phyloP scores from a whole-genome alignment of 2,888 invertebrate species.

The Caenorhabditis imperialis region DNA sequence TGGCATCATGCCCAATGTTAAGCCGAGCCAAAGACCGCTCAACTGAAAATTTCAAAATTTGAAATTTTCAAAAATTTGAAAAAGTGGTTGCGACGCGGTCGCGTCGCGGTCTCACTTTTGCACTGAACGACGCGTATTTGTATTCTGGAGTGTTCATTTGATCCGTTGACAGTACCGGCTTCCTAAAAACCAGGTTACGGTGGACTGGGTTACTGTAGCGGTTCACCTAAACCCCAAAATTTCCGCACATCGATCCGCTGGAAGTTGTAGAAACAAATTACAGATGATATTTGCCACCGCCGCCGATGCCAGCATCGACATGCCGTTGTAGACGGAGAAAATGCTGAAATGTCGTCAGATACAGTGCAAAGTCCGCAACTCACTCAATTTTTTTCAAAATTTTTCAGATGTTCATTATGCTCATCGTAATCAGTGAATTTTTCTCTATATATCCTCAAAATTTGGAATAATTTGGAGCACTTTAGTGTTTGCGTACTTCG shows the following conservation, averaged over 20 bases:
- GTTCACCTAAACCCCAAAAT: constrained; percentile 28
- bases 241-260: constrained; percentile 28
- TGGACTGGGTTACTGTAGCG: neutral
- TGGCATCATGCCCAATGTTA: constrained; percentile 47
- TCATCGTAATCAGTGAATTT: neutral
- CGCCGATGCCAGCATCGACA: constrained; percentile 55
- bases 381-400: no score
- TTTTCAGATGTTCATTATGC: neutral
- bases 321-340: constrained; percentile 54
- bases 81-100: no score
- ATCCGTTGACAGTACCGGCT: constrained; percentile 36
- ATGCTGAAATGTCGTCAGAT: constrained; percentile 18
- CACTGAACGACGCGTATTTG: constrained; percentile 13
- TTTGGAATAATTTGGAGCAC: neutral
- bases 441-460: neutral
- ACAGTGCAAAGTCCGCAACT: no score
- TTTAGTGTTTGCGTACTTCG: neutral
- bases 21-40: constrained; percentile 39
- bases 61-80: no score
- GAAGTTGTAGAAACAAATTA: constrained; percentile 50
- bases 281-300: constrained; percentile 49
- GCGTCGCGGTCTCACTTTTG: no score
- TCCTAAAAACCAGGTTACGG: constrained; percentile 24
- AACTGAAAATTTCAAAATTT: constrained; percentile 32
- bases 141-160: constrained; percentile 48